These are phyloP conservation scores for Platysternon megacephalum DNA, from an alignment of 2,113 vertebrate genomes.

Conservation along the genomic window DNA sequence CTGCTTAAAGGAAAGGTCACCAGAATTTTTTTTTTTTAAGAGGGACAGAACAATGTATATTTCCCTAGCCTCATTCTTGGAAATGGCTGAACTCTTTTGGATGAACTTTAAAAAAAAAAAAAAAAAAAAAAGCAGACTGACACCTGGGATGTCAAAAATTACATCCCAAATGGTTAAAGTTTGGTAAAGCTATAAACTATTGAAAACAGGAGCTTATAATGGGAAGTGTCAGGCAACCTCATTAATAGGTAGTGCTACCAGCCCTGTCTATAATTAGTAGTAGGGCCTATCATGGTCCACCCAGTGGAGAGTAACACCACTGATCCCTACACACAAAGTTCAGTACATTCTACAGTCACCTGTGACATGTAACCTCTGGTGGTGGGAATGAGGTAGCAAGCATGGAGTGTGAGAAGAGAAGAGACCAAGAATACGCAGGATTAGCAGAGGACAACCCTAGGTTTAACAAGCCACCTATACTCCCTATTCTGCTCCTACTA, in stretches of 20 bases:
- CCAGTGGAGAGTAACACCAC: neutral
- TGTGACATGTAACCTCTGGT: neutral
- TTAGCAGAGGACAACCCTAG: neutral
- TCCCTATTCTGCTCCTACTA: neutral
- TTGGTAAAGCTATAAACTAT: neutral
- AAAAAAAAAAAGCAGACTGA: neutral
- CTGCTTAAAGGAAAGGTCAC: neutral
- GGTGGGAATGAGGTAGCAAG: neutral
- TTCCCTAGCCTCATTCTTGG: neutral
- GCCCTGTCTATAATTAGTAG: neutral
- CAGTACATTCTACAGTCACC: neutral
- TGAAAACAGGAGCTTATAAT: neutral
- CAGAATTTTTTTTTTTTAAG: neutral
- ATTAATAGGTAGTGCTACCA: neutral
- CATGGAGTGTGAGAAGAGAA: too few species aligned
- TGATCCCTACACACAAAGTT: rapidly evolving
- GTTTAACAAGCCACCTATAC: neutral
- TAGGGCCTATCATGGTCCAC: neutral
- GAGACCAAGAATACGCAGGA: neutral
- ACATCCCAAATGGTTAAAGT: neutral
- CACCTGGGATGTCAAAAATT: neutral
- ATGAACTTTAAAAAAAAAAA: neutral
- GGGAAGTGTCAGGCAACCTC: neutral
- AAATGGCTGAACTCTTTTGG: neutral
- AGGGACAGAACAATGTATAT: neutral